Evolutionary conservation across 1,140 invertebrate species (phyloP).

Genomic region (Mamestra configurata): DNA sequence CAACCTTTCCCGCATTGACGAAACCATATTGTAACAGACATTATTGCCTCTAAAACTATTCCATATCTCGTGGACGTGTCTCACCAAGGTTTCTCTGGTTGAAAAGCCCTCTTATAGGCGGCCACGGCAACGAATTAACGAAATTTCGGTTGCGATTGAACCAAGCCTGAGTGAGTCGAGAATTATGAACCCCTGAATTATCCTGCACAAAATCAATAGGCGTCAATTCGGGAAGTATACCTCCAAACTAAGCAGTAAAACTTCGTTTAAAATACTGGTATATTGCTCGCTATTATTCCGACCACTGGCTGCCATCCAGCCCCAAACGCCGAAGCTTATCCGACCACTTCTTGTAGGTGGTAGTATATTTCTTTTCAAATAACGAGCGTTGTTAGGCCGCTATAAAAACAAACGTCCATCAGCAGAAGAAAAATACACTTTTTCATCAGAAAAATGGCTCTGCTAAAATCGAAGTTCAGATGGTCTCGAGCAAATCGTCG

Average conservation of each 20-base stretch:
- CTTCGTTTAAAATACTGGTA: too few species aligned
- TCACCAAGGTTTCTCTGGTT: neutral
- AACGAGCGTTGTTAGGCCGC: conserved; percentile 38
- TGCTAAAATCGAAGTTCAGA: conserved; percentile 22
- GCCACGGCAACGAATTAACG: neutral
- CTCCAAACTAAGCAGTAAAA: neutral
- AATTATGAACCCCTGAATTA: neutral
- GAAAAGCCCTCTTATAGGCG: conserved; percentile 4
- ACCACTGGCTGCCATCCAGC: conserved; percentile 47
- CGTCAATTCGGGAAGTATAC: neutral
- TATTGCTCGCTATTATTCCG: too few species aligned
- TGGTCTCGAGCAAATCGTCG: neutral
- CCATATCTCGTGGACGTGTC: conserved; percentile 3
- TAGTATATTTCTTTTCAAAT: conserved; percentile 34
- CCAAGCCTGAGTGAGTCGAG: neutral
- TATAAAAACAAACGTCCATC: conserved; percentile 43
- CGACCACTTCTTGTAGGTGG: conserved; percentile 28
- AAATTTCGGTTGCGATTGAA: neutral
- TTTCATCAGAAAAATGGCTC: conserved; percentile 40
- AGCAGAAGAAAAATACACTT: conserved; percentile 30
- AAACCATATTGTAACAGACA: too few species aligned
- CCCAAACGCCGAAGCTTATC: conserved; percentile 37
- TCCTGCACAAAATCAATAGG: conserved; percentile 7
- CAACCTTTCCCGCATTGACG: neutral
- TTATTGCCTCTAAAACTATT: neutral